Percentiles rank a stretch among this genome's conserved stretches.
phyloP scores from a whole-genome alignment of 2,113 vertebrate species.

The Chionodraco myersi region DNA sequence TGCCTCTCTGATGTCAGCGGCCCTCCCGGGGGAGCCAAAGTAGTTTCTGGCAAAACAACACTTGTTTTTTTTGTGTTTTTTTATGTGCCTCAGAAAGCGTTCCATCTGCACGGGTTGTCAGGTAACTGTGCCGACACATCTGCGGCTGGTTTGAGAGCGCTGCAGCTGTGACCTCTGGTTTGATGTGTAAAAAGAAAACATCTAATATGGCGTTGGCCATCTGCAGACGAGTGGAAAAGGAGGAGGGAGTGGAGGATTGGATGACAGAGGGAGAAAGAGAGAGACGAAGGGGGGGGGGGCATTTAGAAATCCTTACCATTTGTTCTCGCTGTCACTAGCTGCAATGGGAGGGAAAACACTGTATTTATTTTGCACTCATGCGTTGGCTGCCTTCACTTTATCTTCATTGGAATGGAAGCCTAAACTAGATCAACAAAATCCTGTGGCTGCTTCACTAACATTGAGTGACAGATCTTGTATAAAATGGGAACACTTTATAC shows the following conservation, averaged over 20 bases:
- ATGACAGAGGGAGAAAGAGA: background rate
- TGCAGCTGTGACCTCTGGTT: slow-evolving; percentile 80
- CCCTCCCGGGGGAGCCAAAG: slow-evolving; percentile 39
- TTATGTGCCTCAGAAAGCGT: slow-evolving; percentile 42
- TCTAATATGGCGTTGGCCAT: slow-evolving; percentile 75
- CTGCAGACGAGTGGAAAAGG: slow-evolving; percentile 50
- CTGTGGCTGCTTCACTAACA: slow-evolving; percentile 25
- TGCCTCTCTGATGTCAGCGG: slow-evolving; percentile 57
- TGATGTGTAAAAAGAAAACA: slow-evolving; percentile 78
- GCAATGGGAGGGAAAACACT: slow-evolving; percentile 57
- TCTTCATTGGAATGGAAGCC: slow-evolving; percentile 41
- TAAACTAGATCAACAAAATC: slow-evolving; percentile 56
- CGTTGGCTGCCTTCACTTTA: slow-evolving; percentile 45
- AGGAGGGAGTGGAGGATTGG: background rate
- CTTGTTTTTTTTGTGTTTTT: slow-evolving; percentile 49
- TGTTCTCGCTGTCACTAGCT: slow-evolving; percentile 61
- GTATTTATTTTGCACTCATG: slow-evolving; percentile 63
- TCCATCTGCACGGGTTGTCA: slow-evolving; percentile 78
- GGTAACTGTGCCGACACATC: slow-evolving; percentile 75
- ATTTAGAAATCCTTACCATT: slow-evolving; percentile 53
- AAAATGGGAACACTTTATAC: slow-evolving; percentile 20
- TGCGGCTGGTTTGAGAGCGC: slow-evolving; percentile 73
- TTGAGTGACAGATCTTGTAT: slow-evolving; percentile 40
- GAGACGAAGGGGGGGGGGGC: background rate
- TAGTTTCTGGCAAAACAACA: slow-evolving; percentile 66